Base-by-base conservation (phyloP, 2,888 invertebrate genomes). In the Lasiommata megera region DNA sequence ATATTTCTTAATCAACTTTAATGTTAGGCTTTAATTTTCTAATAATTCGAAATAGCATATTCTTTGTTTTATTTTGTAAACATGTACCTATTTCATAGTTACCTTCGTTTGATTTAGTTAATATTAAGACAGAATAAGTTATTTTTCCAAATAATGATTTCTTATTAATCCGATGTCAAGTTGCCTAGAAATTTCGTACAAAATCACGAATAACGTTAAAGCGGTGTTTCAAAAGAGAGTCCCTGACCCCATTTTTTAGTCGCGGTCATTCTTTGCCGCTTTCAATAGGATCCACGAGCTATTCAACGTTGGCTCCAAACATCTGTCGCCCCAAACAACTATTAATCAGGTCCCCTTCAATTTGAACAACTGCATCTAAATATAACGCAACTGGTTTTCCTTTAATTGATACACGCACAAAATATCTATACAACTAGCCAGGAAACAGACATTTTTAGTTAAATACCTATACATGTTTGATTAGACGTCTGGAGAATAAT, bases 281-380 rank as follows among this genome's bases (percentile, higher is more conserved):
- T 70, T 82, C 80, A 80, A 86, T 80, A 74, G 80, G 79, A 76
- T 80, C 78, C 86, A 81, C 82, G 81, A 79, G 80, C 82, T 76
- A 78, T 80, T 79, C 77, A 78, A 69, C 66, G 59, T 71, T 67
- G 65, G 72, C 70, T 70, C 73, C 70, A 73, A 85, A 85, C 89
- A 89, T 88, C 88, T 89, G 89, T 82, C 87, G 79, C 74, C 70
- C 76, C 82, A 81, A 75, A 78, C 80, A 82, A 79, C 83, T 72
- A 80, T 84, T 84, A 78, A 83, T 84, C 82, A 82, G 79, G 76
- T 74, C 79, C 80, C 87, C 83, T 80, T 71, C 68, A 71, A 76
- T 77, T 77, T 71, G 72, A 79, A 66, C 71, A 73, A 76, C 64
- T 70, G 63, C 64, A 75, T 62, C 62, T 75, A 69, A 66, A 69